Base-by-base conservation (phyloP, 2,797 vertebrate species). In the Malurus splendens region DNA sequence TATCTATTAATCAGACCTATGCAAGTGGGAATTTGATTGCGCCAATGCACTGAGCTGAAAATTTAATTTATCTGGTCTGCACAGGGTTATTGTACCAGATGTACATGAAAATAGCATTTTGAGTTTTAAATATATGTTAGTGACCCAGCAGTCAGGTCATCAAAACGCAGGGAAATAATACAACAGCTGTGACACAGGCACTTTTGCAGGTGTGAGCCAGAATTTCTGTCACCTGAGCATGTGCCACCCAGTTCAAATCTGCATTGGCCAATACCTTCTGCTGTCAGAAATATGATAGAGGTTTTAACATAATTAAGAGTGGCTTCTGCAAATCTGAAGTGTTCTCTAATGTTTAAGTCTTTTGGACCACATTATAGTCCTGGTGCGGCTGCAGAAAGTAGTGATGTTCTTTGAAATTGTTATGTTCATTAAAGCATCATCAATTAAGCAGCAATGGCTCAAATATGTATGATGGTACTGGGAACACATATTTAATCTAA, bases 1-100 rank as follows among this genome's bases (percentile, higher is more conserved):
- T 95, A 73, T 90, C 78, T 82, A 64, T 84, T 90, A 91, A 95
- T 94, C 88, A 93, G 38, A 80, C 56, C 33, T 60, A 25, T 56
- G 52, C n/a, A 73, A 87, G 19, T 82, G 64, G 61, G 74, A 66
- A 87, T 91, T 91, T 86, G 30, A 80, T 64, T 82, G 25, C 68
- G 71, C 54, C 47, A 67, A 85, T 36, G 36, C 45, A 54, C 30
- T 27, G n/a, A 70, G 36, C 19, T 87, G 30, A 64, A 89, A 94
- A 67, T 18, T 60, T 78, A 73, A 81, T 83, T 86, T 89, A 81
- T 32, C 65, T 76, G 30, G 38, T 70, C 71, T 76, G 7, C 60
- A 41, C 39, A 61, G 48, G 76, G 10, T 84, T 82, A 67, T 1
- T 57, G 9, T 48, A 64, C 17, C 62, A 90, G 51, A 51, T 1